phyloP scores from a whole-genome alignment of 1,140 invertebrate species.

The Eueides isabella region DNA sequence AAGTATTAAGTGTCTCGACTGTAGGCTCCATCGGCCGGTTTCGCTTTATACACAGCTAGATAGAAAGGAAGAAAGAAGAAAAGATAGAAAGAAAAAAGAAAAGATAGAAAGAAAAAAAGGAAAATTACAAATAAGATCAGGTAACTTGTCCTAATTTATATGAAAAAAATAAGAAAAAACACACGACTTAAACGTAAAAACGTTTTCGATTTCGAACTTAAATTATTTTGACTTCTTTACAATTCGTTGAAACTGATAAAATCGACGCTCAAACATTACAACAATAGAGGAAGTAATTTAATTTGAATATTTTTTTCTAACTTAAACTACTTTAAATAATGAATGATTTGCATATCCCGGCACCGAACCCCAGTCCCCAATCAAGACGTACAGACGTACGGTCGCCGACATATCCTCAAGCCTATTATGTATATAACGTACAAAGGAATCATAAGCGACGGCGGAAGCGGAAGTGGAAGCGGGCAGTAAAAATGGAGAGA shows the following conservation, averaged over 20 bases:
- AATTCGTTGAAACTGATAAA: background rate
- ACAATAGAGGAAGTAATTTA: background rate
- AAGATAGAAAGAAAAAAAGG: no score
- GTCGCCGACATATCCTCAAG: conserved; percentile 14
- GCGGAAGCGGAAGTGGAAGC: conserved; percentile 36
- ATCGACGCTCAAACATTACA: background rate
- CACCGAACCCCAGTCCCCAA: conserved; percentile 8
- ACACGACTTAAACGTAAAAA: no score
- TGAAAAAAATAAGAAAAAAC: no score
- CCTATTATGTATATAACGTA: conserved; percentile 19
- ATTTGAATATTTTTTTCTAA: background rate
- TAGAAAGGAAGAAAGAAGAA: no score
- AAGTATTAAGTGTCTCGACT: no score
- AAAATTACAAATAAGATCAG: no score
- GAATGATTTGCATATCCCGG: conserved; percentile 5
- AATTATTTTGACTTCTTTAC: no score
- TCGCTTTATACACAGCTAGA: no score
- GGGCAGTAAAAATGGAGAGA: conserved; percentile 34
- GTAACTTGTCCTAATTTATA: no score
- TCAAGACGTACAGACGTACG: conserved; percentile 30
- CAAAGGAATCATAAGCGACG: background rate
- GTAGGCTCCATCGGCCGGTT: no score
- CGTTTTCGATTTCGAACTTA: no score
- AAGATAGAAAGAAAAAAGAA: no score
- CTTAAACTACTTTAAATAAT: background rate